A percentile compares a stretch with the other conserved stretches of the same genome.
phyloP scores from a whole-genome alignment of 2,797 vertebrate species.

The Melanotaenia nigrans region DNA sequence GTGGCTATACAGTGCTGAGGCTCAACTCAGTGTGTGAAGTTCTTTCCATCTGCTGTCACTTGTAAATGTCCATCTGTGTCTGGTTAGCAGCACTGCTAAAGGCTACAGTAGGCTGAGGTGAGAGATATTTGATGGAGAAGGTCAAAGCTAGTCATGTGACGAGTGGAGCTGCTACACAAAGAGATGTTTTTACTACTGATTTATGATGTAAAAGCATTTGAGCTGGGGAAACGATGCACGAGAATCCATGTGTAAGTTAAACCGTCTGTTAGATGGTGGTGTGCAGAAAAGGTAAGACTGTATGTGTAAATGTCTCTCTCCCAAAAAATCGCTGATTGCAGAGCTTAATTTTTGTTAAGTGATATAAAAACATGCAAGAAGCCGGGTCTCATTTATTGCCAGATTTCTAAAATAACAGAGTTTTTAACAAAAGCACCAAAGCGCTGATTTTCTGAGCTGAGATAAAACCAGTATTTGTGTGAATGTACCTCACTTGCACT shows the following conservation, averaged over 20 bases:
- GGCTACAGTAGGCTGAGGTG: constrained; percentile 73
- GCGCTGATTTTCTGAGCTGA: constrained; percentile 10
- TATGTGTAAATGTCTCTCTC: constrained; percentile 28
- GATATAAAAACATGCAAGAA: background rate
- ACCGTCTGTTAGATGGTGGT: constrained; percentile 38
- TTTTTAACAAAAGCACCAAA: constrained; percentile 19
- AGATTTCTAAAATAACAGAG: background rate
- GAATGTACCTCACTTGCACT: constrained; percentile 29
- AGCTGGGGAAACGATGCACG: constrained; percentile 41
- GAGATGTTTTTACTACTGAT: constrained; percentile 75
- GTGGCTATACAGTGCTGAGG: constrained; percentile 14
- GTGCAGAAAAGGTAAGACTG: constrained; percentile 25
- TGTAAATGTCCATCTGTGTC: constrained; percentile 74
- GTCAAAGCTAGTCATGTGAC: constrained; percentile 73
- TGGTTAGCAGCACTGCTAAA: constrained; percentile 74
- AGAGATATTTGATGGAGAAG: constrained; percentile 73
- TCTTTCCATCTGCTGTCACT: constrained; percentile 71
- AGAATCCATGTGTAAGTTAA: constrained; percentile 56
- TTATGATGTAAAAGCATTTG: constrained; percentile 69
- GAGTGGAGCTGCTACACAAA: constrained; percentile 68
- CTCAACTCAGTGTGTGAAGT: constrained; percentile 45
- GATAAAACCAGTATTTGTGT: constrained; percentile 22
- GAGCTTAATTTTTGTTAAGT: constrained; percentile 7
- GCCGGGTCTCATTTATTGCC: background rate
- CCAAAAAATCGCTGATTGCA: constrained; percentile 6